These are phyloP conservation scores for Dryoscopus gambensis DNA, from an alignment of 2,113 vertebrate genomes.

Conservation along the genomic window DNA sequence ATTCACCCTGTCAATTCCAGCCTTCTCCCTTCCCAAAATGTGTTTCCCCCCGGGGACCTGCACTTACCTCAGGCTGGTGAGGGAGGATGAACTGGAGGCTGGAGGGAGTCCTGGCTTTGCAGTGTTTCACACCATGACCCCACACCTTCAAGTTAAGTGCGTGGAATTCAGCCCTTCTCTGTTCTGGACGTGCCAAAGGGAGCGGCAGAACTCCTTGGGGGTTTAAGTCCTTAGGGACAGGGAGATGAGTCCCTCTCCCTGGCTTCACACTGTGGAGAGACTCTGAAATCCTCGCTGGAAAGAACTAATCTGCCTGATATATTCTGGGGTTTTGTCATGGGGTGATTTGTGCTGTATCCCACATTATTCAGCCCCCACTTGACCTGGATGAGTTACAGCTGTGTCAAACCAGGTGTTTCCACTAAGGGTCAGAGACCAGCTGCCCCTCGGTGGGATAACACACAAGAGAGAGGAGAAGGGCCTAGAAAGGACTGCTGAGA, in stretches of 20 bases:
- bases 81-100: background rate
- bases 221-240: background rate
- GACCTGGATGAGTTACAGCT: too few relatives aligned
- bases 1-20: background rate
- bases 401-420: too few relatives aligned
- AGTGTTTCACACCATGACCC: background rate
- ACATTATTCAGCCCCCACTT: too few relatives aligned
- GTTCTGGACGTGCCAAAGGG: background rate
- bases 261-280: fast-evolving
- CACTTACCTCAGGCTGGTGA: background rate
- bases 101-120: background rate
- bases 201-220: background rate
- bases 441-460: too few relatives aligned
- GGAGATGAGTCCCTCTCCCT: background rate
- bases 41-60: background rate
- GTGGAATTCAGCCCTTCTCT: background rate
- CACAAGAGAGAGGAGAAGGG: too few relatives aligned
- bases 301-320: background rate
- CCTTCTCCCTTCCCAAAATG: background rate
- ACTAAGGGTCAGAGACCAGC: too few relatives aligned
- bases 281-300: background rate
- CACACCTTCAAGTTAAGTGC: fast-evolving
- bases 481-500: too few relatives aligned
- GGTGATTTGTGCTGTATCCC: too few relatives aligned
- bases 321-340: too few relatives aligned